Percentiles rank a stretch among this genome's conserved stretches.
phyloP scores from a whole-genome alignment of 2,888 invertebrate genomes.

The Cephus pulcher region DNA sequence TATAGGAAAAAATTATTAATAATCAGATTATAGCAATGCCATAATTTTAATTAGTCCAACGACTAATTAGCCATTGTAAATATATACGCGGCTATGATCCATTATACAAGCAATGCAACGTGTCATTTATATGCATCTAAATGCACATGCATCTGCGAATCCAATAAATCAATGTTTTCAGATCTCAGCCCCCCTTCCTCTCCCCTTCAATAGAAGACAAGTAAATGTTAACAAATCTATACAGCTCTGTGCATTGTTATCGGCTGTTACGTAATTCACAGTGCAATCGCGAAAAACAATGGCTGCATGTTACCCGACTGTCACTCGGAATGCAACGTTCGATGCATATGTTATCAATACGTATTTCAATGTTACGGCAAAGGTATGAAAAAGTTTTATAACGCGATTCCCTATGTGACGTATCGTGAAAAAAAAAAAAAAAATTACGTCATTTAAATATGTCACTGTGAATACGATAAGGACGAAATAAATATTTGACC shows the following conservation, averaged over 20 bases:
- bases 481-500: neutral
- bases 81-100: neutral
- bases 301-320: neutral
- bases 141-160: neutral
- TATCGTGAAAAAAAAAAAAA: neutral
- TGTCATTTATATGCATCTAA: neutral
- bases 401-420: neutral
- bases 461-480: neutral
- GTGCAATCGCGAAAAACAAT: neutral
- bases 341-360: neutral
- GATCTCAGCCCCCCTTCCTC: too few relatives aligned
- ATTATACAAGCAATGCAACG: neutral
- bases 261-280: neutral
- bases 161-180: neutral
- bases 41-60: neutral
- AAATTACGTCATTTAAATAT: neutral
- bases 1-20: neutral
- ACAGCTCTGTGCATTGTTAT: neutral
- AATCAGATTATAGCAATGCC: neutral
- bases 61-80: neutral
- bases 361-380: neutral
- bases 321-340: neutral
- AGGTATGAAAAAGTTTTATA: neutral
- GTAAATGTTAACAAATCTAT: neutral
- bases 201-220: neutral